Conservation (phyloP, 2,113 vertebrate species). For the Ploceus nigricollis region DNA sequence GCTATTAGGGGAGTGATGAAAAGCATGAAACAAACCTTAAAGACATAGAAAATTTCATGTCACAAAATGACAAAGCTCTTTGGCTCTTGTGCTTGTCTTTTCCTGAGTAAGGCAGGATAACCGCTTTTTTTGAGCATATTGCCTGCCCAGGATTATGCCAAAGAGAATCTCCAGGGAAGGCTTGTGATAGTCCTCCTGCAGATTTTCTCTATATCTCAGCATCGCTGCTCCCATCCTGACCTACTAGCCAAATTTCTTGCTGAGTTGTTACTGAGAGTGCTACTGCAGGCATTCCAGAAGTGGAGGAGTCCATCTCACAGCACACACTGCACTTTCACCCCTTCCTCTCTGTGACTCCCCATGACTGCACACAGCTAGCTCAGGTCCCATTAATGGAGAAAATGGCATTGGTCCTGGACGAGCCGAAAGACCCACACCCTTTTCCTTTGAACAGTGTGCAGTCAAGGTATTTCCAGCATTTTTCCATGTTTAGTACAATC, state of each 20-base stretch:
- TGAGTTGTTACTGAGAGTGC: background rate
- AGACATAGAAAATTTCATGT: background rate
- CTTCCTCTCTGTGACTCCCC: background rate
- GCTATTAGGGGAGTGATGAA: background rate
- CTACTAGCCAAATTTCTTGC: constrained; percentile 13
- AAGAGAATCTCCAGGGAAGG: background rate
- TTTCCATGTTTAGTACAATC: background rate
- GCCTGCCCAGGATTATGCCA: background rate
- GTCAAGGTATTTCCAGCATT: background rate
- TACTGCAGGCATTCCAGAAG: background rate
- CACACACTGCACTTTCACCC: background rate
- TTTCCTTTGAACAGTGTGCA: background rate
- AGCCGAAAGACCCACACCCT: background rate
- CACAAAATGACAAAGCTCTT: background rate
- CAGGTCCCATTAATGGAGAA: background rate
- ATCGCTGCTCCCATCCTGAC: constrained; percentile 25
- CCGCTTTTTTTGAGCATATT: background rate
- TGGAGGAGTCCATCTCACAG: background rate
- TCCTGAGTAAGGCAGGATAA: background rate
- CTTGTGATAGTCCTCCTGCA: background rate
- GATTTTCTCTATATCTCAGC: background rate
- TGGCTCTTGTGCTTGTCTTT: background rate
- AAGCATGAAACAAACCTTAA: background rate
- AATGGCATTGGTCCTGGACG: background rate
- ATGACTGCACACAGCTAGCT: background rate